Percentiles rank a stretch among this genome's conserved stretches.
Evolutionary conservation across 2,113 vertebrate species (phyloP).

Genomic region (Pyxicephalus adspersus): DNA sequence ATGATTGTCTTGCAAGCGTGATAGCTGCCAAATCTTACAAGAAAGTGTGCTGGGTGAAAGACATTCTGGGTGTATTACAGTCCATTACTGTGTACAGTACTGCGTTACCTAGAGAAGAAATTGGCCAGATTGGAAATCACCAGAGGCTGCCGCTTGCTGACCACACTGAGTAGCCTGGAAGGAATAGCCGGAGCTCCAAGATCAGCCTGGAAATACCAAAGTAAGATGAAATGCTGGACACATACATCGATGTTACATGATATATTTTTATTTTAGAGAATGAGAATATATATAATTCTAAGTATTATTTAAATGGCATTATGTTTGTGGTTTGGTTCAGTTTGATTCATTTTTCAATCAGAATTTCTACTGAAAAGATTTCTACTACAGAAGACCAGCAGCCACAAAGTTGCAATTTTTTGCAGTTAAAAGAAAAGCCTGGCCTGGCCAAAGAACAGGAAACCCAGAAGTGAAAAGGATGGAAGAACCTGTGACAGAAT

Average conservation of each 20-base stretch:
- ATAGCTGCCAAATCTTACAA: not conserved
- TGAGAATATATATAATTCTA: too few relatives aligned
- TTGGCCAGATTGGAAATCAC: slow-evolving; percentile 83
- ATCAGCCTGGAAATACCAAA: slow-evolving; percentile 80
- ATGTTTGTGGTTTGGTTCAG: too few relatives aligned
- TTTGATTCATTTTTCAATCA: too few relatives aligned
- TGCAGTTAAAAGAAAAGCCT: too few relatives aligned
- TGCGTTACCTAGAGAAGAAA: slow-evolving; percentile 66
- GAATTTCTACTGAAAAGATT: too few relatives aligned
- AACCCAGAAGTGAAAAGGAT: too few relatives aligned
- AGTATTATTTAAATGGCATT: too few relatives aligned
- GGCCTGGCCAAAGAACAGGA: too few relatives aligned
- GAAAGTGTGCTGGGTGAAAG: not conserved
- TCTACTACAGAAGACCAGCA: too few relatives aligned
- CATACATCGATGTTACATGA: not conserved
- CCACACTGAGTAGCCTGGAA: slow-evolving; percentile 71
- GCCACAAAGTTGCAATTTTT: too few relatives aligned
- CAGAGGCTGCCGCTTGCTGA: slow-evolving; percentile 81
- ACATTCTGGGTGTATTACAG: not conserved
- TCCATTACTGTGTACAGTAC: not conserved
- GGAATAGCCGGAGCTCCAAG: slow-evolving; percentile 85
- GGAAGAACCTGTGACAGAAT: too few relatives aligned
- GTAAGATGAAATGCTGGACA: slow-evolving; percentile 40
- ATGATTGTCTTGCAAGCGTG: not conserved
- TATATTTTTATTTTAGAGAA: too few relatives aligned